These are phyloP conservation scores for Rhopalosiphum maidis DNA, from an alignment of 1,140 invertebrate genomes.

Conservation along the genomic window DNA sequence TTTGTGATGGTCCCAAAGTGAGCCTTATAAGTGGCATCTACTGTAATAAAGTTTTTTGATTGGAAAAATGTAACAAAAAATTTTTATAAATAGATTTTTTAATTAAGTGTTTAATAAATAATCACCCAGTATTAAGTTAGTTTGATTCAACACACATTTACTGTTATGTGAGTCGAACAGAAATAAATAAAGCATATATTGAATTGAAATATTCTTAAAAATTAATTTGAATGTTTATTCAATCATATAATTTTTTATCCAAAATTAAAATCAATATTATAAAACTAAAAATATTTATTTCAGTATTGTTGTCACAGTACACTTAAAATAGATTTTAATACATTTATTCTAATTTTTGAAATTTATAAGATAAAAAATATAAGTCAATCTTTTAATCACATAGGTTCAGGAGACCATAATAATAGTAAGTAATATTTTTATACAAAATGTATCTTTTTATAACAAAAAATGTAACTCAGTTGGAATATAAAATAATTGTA, in stretches of 20 bases:
- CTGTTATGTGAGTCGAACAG: no score
- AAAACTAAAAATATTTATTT: not conserved
- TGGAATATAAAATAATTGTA: not conserved
- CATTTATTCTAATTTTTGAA: not conserved
- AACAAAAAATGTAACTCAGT: not conserved
- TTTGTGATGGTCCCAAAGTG: no score
- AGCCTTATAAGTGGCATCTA: no score
- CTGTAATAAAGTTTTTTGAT: no score
- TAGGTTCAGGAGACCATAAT: not conserved
- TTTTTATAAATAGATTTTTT: no score
- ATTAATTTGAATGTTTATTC: not conserved
- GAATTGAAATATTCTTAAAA: not conserved
- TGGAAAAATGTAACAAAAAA: no score
- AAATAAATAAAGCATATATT: no score
- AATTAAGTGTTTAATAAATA: no score
- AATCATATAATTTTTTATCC: not conserved
- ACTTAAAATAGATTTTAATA: not conserved
- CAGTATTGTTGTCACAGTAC: not conserved
- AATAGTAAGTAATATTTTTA: not conserved
- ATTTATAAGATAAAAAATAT: not conserved
- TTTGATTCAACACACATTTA: no score
- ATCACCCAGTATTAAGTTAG: no score
- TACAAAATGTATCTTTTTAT: not conserved
- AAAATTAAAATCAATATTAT: not conserved
- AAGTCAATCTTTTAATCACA: conserved; percentile 2